A percentile compares a stretch with the other conserved stretches of the same genome.
Evolutionary conservation across 64 coral and sea anemone genomes (phyloP).

Genomic region (Dendrophyllia cribrosa): DNA sequence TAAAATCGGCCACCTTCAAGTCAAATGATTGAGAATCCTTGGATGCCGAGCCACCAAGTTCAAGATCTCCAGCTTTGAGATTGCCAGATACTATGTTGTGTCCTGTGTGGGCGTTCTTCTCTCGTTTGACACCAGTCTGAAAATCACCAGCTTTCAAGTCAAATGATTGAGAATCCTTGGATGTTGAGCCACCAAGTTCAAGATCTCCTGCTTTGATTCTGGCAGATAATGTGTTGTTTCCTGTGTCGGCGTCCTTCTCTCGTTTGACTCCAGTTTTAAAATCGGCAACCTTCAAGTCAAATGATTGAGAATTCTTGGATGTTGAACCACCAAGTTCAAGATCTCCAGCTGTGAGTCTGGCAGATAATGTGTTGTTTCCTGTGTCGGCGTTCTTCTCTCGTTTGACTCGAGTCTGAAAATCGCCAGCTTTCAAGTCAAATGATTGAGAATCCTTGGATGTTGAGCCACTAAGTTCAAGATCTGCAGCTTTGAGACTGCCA

Average conservation of each 20-base stretch:
- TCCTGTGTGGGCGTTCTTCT: not conserved
- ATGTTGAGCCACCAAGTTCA: slow-evolving; percentile 9
- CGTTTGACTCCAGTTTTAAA: not conserved
- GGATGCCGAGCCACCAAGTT: not conserved
- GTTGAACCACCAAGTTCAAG: slow-evolving; percentile 7
- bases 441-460: slow-evolving; percentile 14
- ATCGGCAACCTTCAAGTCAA: not conserved
- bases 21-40: not conserved
- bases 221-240: not conserved
- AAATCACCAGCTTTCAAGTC: not conserved
- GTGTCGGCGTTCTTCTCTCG: slow-evolving; percentile 4
- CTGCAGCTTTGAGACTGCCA: not conserved
- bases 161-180: not conserved
- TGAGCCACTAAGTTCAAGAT: not conserved
- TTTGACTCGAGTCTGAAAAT: slow-evolving; percentile 17
- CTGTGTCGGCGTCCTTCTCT: not conserved
- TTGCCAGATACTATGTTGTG: not conserved
- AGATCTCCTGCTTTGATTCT: not conserved
- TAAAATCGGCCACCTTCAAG: not conserved
- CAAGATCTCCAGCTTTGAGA: not conserved
- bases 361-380: not conserved
- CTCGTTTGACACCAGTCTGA: not conserved
- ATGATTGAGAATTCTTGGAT: not conserved
- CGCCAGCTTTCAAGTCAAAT: not conserved
- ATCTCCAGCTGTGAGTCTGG: not conserved